Conservation (phyloP, 2,888 invertebrate species). For the Eurytoma californica region DNA sequence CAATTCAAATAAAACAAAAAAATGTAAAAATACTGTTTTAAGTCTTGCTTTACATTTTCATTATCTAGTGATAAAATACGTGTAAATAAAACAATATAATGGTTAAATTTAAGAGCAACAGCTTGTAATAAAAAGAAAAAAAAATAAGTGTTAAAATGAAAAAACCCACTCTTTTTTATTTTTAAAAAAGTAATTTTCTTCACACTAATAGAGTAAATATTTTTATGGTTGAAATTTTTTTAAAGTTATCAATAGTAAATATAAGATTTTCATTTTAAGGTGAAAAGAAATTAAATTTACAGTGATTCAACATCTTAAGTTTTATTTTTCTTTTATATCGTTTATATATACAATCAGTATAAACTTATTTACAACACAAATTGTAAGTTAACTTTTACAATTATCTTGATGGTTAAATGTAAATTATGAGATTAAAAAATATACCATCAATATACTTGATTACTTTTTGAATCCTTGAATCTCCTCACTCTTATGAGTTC, state of each 20-base stretch:
- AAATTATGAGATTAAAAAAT: slow-evolving; percentile 54
- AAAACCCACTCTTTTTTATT: slow-evolving; percentile 25
- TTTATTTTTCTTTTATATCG: slow-evolving; percentile 50
- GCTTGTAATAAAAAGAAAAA: slow-evolving; percentile 19
- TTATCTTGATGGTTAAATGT: slow-evolving; percentile 47
- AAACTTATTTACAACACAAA: slow-evolving; percentile 78
- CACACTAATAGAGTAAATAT: slow-evolving; percentile 1
- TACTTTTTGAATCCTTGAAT: slow-evolving; percentile 42
- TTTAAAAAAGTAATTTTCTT: slow-evolving; percentile 14
- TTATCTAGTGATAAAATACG: too few relatives aligned
- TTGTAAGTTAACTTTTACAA: slow-evolving; percentile 51
- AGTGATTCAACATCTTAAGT: slow-evolving; percentile 54
- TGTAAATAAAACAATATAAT: slow-evolving; percentile 18
- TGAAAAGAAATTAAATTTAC: slow-evolving; percentile 32
- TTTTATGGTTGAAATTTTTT: slow-evolving; percentile 22
- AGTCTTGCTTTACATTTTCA: too few relatives aligned
- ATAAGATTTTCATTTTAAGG: slow-evolving; percentile 32
- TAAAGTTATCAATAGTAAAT: slow-evolving; percentile 21
- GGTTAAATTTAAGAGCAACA: slow-evolving; percentile 1
- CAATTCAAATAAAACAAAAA: too few relatives aligned
- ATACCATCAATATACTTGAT: slow-evolving; percentile 47
- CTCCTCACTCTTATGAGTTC: slow-evolving; percentile 87
- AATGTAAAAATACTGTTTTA: not conserved
- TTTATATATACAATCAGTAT: slow-evolving; percentile 57
- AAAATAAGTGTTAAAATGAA: slow-evolving; percentile 33